Conservation (phyloP, 2,797 vertebrate genomes). For the Triplophysa bombifrons region DNA sequence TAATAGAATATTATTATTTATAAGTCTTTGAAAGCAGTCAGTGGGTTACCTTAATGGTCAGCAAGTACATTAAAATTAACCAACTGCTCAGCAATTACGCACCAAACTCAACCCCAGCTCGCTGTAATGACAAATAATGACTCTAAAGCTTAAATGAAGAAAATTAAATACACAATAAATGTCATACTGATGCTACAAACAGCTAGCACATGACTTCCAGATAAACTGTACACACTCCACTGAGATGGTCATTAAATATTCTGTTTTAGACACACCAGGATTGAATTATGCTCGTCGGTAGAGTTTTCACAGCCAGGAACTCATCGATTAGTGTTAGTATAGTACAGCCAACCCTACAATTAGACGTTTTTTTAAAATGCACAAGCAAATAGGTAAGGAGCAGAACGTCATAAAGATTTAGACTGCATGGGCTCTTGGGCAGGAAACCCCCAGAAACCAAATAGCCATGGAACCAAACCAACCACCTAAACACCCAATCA, state of each 20-base stretch:
- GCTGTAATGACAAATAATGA: not conserved
- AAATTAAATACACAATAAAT: not conserved
- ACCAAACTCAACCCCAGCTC: not conserved
- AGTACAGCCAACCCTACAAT: too few species aligned
- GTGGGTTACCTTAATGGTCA: not conserved
- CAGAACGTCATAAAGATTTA: too few species aligned
- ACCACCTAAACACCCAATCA: not conserved
- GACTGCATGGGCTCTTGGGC: too few species aligned
- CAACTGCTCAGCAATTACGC: not conserved
- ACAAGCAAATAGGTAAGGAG: too few species aligned
- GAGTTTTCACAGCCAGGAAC: not conserved
- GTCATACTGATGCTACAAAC: not conserved
- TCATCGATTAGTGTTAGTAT: not conserved
- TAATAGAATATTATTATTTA: not conserved
- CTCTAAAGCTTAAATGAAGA: not conserved
- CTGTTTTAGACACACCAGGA: conserved; percentile 52
- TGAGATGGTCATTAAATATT: conserved; percentile 35
- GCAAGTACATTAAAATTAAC: not conserved
- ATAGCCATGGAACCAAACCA: not conserved
- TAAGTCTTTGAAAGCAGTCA: not conserved
- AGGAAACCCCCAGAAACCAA: not conserved
- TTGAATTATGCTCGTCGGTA: conserved; percentile 41
- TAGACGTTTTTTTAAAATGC: too few species aligned
- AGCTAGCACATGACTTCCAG: not conserved
- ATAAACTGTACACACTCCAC: conserved; percentile 19